A percentile compares a stretch with the other conserved stretches of the same genome.
Conservation (phyloP, 2,888 invertebrate genomes). For the Phyllotreta cruciferae region DNA sequence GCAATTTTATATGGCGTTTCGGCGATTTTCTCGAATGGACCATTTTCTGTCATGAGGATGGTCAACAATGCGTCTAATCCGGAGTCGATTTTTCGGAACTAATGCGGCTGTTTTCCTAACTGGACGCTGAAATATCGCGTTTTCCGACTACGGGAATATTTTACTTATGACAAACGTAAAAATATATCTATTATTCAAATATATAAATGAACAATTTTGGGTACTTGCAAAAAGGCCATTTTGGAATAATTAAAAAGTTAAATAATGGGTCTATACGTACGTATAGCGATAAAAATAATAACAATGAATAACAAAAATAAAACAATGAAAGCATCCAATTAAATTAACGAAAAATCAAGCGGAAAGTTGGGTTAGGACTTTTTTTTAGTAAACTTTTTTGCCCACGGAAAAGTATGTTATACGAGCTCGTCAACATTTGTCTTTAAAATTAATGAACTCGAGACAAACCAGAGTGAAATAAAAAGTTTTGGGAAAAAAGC, state of each 20-base stretch:
- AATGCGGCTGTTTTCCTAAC: slow-evolving; percentile 29
- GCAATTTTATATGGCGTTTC: slow-evolving; percentile 33
- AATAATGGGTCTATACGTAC: too few species aligned
- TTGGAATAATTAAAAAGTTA: too few species aligned
- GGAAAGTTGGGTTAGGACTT: background rate
- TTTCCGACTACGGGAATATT: slow-evolving; percentile 4
- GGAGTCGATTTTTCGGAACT: slow-evolving; percentile 29
- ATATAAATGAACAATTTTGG: too few species aligned
- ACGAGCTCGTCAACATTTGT: slow-evolving; percentile 24
- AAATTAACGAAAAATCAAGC: background rate
- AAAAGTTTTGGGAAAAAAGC: slow-evolving; percentile 22
- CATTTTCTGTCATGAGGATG: slow-evolving; percentile 34
- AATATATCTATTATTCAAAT: too few species aligned
- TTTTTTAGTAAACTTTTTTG: background rate
- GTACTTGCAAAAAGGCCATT: too few species aligned
- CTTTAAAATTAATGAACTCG: slow-evolving; percentile 28
- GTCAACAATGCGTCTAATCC: slow-evolving; percentile 34
- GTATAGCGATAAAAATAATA: too few species aligned
- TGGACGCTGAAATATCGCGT: slow-evolving; percentile 20
- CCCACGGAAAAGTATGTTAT: slow-evolving; percentile 8
- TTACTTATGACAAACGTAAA: background rate
- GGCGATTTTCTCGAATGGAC: slow-evolving; percentile 33
- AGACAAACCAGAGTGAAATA: slow-evolving; percentile 24
- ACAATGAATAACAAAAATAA: too few species aligned
- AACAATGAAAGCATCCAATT: too few species aligned